Conservation (phyloP, 35 echinoderm and acorn worm species). For the Heliocidaris erythrogramma region DNA sequence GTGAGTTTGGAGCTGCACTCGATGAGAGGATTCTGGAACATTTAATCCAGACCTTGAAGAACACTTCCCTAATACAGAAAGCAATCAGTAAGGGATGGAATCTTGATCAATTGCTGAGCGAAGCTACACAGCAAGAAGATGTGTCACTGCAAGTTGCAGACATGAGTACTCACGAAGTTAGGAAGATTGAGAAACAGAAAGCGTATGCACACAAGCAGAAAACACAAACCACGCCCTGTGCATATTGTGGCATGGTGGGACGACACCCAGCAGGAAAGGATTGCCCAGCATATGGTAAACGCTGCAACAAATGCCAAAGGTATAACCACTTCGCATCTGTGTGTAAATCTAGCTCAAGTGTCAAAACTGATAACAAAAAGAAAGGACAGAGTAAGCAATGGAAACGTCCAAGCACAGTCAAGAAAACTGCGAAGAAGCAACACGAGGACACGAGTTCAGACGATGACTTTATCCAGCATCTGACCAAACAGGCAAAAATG, state of each 20-base stretch:
- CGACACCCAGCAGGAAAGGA: conserved; percentile 21
- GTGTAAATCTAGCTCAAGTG: conserved; percentile 13
- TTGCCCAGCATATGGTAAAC: conserved; percentile 63
- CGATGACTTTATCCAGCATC: neutral
- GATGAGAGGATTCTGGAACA: conserved; percentile 76
- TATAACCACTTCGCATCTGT: conserved; percentile 60
- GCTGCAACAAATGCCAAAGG: conserved; percentile 44
- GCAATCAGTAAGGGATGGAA: conserved; percentile 60
- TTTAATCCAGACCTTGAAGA: conserved; percentile 55
- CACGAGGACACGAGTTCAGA: neutral
- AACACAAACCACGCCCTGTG: neutral
- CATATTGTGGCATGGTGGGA: conserved; percentile 53
- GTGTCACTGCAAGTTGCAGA: conserved; percentile 40
- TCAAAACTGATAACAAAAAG: neutral
- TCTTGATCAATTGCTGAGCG: conserved; percentile 48
- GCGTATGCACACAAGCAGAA: neutral
- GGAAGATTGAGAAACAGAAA: neutral
- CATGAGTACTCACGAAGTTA: conserved; percentile 14
- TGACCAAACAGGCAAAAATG: neutral
- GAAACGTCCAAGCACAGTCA: neutral
- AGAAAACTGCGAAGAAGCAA: conserved; percentile 38
- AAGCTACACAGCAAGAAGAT: conserved; percentile 65
- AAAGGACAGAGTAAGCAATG: neutral
- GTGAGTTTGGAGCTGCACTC: conserved; percentile 54
- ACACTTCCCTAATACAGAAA: conserved; percentile 38